Base-by-base conservation (phyloP, 2,888 invertebrate species). In the Cephonodes hylas region DNA sequence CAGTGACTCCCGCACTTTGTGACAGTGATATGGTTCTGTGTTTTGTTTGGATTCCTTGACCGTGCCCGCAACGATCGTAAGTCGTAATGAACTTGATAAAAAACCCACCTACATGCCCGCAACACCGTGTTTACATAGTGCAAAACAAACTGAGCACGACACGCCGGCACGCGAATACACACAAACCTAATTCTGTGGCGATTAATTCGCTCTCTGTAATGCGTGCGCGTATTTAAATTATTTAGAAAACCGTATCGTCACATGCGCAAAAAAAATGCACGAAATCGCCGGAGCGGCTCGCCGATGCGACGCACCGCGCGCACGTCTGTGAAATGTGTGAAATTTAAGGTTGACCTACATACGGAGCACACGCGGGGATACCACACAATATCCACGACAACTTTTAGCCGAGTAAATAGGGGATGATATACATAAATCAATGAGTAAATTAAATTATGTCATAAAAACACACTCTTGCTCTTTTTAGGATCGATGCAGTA, bases 1-100 rank as follows among this genome's bases (percentile, higher is more conserved):
- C 66, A 78, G 80, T 81, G 78, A 69, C 67, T 70, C 69, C 72
- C 75, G 76, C 75, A 77, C 74, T 68, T 77, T 85, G 91, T 91
- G 91, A 84, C 79, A 89, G 91, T 92, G 91, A 88, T 85, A 91
- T 91, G 90, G 81, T 90, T 90, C 76, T 85, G 91, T 92, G 91
- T 79, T 82, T 74, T 76, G 77, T 83, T 88, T 82, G 91, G 90
- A 91, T 91, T 83, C 85, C 75, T 76, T 86, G 81, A 80, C 82
- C 75, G 85, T 84, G 80, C 76, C 73, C 78, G 80, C 84, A 78
- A 80, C 75, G 78, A 85, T 81, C 83, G 89, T 88, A 85, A 88
- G 89, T 88, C 38, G 13, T 22, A 15, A 13, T 34, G 2, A 34
- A 34, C n/a, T n/a, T n/a, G 34, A 3, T 13, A 44, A 42, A 44